phyloP scores from a whole-genome alignment of 2,797 vertebrate genomes.

The Sebastes steindachneri region DNA sequence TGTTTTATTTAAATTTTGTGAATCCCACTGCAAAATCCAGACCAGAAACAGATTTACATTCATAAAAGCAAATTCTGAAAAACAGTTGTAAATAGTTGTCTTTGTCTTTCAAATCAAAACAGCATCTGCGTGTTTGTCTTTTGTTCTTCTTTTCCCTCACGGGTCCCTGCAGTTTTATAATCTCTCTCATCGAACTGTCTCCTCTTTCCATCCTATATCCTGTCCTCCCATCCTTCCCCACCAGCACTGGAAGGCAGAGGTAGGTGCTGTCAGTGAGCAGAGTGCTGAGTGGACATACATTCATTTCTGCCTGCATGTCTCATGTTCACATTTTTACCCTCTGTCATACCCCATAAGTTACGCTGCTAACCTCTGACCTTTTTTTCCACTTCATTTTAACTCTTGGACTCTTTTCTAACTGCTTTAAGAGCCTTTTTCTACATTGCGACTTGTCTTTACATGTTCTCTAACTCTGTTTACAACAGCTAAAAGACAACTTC shows the following conservation, averaged over 20 bases:
- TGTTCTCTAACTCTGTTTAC: background rate
- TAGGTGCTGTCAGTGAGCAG: slow-evolving; percentile 78
- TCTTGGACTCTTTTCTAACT: background rate
- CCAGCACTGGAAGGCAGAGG: slow-evolving; percentile 87
- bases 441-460: background rate
- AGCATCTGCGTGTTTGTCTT: slow-evolving; percentile 7
- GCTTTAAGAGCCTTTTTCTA: slow-evolving; percentile 3
- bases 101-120: slow-evolving; percentile 23
- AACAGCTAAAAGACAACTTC: background rate
- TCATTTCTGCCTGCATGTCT: slow-evolving; percentile 65
- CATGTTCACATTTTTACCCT: background rate
- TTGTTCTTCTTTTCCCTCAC: slow-evolving; percentile 24
- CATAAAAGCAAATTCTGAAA: too few species aligned
- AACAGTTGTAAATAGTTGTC: background rate
- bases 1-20: background rate
- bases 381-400: slow-evolving; percentile 10
- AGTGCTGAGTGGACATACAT: slow-evolving; percentile 53
- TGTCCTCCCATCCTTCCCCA: slow-evolving; percentile 64
- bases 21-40: background rate
- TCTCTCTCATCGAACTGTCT: slow-evolving; percentile 67
- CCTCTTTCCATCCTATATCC: slow-evolving; percentile 67
- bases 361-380: slow-evolving; percentile 25
- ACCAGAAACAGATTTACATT: background rate
- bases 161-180: slow-evolving; percentile 26
- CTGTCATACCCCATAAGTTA: background rate